Conservation (phyloP, 2,797 vertebrate species). For the Hoplostethus mediterraneus region DNA sequence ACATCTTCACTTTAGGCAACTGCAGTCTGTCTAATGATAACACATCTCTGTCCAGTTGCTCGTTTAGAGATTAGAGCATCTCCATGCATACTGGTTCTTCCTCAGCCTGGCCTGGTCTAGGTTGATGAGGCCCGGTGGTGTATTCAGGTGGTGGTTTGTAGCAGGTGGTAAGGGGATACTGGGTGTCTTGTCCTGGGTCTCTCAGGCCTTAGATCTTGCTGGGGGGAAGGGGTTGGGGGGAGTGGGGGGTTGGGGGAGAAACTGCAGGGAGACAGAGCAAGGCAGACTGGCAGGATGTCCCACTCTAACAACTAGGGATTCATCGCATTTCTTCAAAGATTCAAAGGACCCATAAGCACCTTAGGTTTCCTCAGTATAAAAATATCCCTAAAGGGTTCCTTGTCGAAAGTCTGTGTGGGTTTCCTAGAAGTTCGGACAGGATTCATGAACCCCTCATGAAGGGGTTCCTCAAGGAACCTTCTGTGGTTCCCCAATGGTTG, state of each 20-base stretch:
- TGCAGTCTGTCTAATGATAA: neutral
- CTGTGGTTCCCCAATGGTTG: constrained; percentile 1
- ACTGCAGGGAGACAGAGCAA: constrained; percentile 24
- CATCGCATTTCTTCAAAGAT: constrained; percentile 12
- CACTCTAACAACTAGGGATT: too few species aligned
- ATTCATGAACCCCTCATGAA: constrained; percentile 10
- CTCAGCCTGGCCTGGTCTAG: neutral
- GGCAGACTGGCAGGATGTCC: too few species aligned
- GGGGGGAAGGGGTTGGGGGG: neutral
- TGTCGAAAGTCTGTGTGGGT: too few species aligned
- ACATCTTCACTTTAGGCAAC: too few species aligned
- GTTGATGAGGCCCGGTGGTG: neutral
- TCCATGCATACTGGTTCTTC: neutral
- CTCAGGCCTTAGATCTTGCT: too few species aligned
- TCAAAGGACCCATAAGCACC: too few species aligned
- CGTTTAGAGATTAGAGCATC: neutral
- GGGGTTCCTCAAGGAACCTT: constrained; percentile 24
- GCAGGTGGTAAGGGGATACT: neutral
- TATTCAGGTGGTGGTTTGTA: neutral
- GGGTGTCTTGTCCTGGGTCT: too few species aligned
- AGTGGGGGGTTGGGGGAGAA: constrained; percentile 18
- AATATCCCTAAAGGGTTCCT: too few species aligned
- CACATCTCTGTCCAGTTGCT: neutral
- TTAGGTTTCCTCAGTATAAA: too few species aligned
- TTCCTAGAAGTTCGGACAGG: neutral